Conservation (phyloP, 2,797 vertebrate species). For the Siniperca undulata region DNA sequence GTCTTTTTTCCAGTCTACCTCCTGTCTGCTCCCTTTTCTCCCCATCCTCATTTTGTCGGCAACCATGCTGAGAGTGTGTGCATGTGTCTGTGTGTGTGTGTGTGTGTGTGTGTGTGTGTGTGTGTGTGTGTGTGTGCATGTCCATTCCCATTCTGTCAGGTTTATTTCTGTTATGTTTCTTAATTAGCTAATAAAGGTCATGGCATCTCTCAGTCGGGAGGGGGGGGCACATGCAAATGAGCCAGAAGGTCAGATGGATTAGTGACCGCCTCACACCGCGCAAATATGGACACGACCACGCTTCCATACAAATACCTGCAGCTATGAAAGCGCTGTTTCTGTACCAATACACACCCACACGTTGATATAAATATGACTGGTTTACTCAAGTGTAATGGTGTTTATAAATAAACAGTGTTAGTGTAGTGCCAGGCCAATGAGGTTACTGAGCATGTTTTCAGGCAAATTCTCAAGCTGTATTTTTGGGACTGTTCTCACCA, state of each 20-base stretch:
- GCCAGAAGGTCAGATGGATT: slow-evolving; percentile 80
- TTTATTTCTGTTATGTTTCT: slow-evolving; percentile 85
- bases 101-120: slow-evolving; percentile 41
- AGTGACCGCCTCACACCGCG: slow-evolving; percentile 72
- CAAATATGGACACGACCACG: slow-evolving; percentile 74
- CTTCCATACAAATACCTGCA: slow-evolving; percentile 78
- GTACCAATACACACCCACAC: slow-evolving; percentile 22
- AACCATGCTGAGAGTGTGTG: slow-evolving; percentile 32
- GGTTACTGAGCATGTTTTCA: not conserved
- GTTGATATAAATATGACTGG: slow-evolving; percentile 13
- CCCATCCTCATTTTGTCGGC: slow-evolving; percentile 57
- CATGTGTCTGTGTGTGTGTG: slow-evolving; percentile 19
- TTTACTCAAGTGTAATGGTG: slow-evolving; percentile 7
- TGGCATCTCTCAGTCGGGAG: slow-evolving; percentile 74
- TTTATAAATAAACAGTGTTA: slow-evolving; percentile 15
- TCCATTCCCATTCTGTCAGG: slow-evolving; percentile 74
- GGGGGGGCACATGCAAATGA: slow-evolving; percentile 78
- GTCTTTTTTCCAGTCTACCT: slow-evolving; percentile 26
- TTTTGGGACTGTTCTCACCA: not conserved
- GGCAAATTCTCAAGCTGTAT: not conserved
- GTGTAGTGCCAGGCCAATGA: not conserved
- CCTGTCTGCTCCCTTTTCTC: slow-evolving; percentile 42
- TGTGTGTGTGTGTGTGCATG: slow-evolving; percentile 41
- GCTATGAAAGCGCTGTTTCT: slow-evolving; percentile 31
- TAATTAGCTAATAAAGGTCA: slow-evolving; percentile 86